Conservation (phyloP, 2,797 vertebrate genomes). For the Caiman crocodilus region DNA sequence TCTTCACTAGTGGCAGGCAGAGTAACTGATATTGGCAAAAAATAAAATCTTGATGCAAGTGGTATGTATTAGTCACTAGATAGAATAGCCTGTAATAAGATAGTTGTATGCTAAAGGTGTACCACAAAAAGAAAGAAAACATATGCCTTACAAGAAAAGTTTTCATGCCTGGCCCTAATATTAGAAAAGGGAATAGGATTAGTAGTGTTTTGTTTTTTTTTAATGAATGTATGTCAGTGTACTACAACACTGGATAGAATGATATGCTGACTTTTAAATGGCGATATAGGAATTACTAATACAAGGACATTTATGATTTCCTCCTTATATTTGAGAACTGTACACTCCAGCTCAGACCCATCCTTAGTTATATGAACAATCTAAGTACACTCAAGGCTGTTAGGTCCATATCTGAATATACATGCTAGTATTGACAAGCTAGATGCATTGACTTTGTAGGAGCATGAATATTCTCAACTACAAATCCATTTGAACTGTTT, state of each 20-base stretch:
- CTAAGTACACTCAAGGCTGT: too few relatives aligned
- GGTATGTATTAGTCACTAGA: background rate
- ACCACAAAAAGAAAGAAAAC: background rate
- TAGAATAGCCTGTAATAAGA: too few relatives aligned
- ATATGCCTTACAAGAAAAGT: background rate
- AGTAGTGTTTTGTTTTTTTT: background rate
- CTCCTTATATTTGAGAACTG: too few relatives aligned
- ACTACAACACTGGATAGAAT: background rate
- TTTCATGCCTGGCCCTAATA: background rate
- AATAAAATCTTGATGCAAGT: background rate
- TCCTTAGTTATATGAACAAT: too few relatives aligned
- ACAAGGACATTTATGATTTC: too few relatives aligned
- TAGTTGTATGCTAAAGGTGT: background rate
- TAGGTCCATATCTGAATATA: background rate
- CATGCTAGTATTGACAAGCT: background rate
- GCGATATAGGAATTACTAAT: too few relatives aligned
- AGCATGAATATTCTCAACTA: background rate
- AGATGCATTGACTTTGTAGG: background rate
- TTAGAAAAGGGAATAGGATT: background rate
- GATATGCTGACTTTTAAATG: too few relatives aligned
- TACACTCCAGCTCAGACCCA: too few relatives aligned
- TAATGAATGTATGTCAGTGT: background rate
- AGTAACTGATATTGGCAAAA: background rate
- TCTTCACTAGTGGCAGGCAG: background rate
- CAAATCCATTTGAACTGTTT: background rate